Percentiles rank a stretch among this genome's conserved stretches.
Evolutionary conservation across 2,888 invertebrate genomes (phyloP).

Genomic region (Cephalotes varians): DNA sequence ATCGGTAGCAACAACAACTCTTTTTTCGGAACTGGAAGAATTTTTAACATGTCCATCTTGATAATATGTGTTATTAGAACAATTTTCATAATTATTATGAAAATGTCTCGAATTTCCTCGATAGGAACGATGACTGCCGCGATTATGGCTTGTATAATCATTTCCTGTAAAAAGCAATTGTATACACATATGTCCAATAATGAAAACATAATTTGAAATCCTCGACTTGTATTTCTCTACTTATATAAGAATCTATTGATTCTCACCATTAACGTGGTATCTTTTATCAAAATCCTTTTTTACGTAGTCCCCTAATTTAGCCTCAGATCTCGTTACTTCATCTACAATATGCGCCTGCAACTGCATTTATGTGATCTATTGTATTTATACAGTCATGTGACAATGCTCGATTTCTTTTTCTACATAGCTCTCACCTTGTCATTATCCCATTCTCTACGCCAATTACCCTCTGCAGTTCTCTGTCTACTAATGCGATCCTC

Average conservation of each 20-base stretch:
- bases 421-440: slow-evolving; percentile 79
- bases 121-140: slow-evolving; percentile 72
- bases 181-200: background rate
- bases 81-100: slow-evolving; percentile 75
- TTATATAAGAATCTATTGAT: slow-evolving; percentile 10
- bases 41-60: slow-evolving; percentile 75
- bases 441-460: slow-evolving; percentile 86
- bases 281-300: slow-evolving; percentile 78
- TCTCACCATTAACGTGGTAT: slow-evolving; percentile 75
- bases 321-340: slow-evolving; percentile 64
- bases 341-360: slow-evolving; percentile 70
- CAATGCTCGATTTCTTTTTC: background rate
- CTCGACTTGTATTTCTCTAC: background rate
- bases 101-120: slow-evolving; percentile 72
- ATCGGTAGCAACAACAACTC: slow-evolving; percentile 77
- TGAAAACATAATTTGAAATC: background rate
- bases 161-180: slow-evolving; percentile 64
- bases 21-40: slow-evolving; percentile 70
- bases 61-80: slow-evolving; percentile 69
- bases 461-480: slow-evolving; percentile 85
- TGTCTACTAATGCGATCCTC: slow-evolving; percentile 85
- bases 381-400: background rate
- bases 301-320: slow-evolving; percentile 61
- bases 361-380: background rate
- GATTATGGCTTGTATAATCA: slow-evolving; percentile 73